A percentile compares a stretch with the other conserved stretches of the same genome.
Evolutionary conservation across 2,113 vertebrate genomes (phyloP).

Genomic region (Oncorhynchus kisutch): DNA sequence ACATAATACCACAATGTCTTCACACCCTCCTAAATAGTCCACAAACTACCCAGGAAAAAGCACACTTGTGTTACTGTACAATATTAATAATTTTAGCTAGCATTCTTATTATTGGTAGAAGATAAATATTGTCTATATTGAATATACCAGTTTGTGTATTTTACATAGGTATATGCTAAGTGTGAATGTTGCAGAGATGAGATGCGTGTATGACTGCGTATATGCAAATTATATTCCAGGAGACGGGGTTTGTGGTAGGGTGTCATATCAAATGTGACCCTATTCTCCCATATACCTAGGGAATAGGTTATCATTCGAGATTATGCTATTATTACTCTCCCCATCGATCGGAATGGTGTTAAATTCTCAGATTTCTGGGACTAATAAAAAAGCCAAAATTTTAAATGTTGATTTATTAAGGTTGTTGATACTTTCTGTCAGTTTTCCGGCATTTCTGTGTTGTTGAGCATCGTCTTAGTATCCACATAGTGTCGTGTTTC

Average conservation of each 20-base stretch:
- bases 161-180: conserved; percentile 39
- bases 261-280: too few species aligned
- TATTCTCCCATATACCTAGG: too few species aligned
- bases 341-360: conserved; percentile 65
- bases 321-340: background rate
- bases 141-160: conserved; percentile 62
- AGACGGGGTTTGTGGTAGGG: conserved; percentile 34
- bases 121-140: conserved; percentile 54
- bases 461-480: conserved; percentile 54
- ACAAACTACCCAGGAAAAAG: conserved; percentile 44
- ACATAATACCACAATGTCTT: conserved; percentile 45
- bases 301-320: too few species aligned
- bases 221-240: conserved; percentile 57
- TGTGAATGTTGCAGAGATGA: conserved; percentile 28
- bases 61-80: conserved; percentile 58
- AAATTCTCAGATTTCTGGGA: conserved; percentile 71
- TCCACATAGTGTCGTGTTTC: conserved; percentile 51
- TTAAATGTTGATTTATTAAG: conserved; percentile 51
- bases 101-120: conserved; percentile 38
- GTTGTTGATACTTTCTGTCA: conserved; percentile 57
- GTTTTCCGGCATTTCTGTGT: conserved; percentile 48
- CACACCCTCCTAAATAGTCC: conserved; percentile 41
- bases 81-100: conserved; percentile 55
- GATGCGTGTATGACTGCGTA: conserved; percentile 30
- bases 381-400: conserved; percentile 68